A percentile compares a stretch with the other conserved stretches of the same genome.
These are phyloP conservation scores for Minunthozetes semirufus DNA, from an alignment of 2,888 invertebrate species.

Conservation along the genomic window DNA sequence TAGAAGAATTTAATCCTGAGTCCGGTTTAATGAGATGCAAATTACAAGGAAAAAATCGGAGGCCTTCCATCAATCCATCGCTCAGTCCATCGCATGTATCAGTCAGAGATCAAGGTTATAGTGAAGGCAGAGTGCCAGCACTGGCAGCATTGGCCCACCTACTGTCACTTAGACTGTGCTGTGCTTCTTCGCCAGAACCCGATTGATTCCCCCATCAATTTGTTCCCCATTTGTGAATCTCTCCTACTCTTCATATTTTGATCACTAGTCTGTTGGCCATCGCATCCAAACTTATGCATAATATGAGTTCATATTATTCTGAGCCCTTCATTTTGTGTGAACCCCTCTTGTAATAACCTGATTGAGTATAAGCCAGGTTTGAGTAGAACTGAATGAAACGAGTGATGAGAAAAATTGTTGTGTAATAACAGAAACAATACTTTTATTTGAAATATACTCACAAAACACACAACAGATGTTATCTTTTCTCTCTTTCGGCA, in stretches of 20 bases:
- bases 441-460: conserved; percentile 9
- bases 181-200: neutral
- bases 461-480: conserved; percentile 27
- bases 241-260: conserved; percentile 16
- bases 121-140: neutral
- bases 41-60: conserved; percentile 23
- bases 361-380: conserved; percentile 28
- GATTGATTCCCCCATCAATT: neutral
- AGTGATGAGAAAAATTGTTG: conserved; percentile 31
- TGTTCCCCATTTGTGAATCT: neutral
- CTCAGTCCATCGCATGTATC: conserved; percentile 16
- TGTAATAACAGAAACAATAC: conserved; percentile 22
- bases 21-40: conserved; percentile 28
- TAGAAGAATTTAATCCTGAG: conserved; percentile 26
- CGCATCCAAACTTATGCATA: conserved; percentile 13
- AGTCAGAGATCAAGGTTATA: conserved; percentile 8
- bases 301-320: neutral
- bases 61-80: conserved; percentile 22
- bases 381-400: conserved; percentile 8
- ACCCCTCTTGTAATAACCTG: conserved; percentile 9
- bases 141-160: conserved; percentile 22
- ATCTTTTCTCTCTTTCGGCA: neutral
- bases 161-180: conserved; percentile 23
- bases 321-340: neutral
- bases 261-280: neutral